Evolutionary conservation across 2,113 vertebrate genomes (phyloP).

Genomic region (Mustelus asterias): DNA sequence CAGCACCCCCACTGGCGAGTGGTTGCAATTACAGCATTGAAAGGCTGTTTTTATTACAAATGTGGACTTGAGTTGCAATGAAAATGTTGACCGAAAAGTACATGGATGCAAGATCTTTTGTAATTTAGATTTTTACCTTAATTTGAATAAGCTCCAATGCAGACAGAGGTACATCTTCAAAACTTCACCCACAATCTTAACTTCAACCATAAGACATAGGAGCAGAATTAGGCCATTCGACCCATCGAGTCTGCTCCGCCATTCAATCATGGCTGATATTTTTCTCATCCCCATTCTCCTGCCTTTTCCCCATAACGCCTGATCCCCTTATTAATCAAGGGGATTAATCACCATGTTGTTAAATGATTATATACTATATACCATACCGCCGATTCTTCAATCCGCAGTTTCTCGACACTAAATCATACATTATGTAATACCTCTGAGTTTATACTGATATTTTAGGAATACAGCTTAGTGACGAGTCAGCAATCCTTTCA

Average conservation of each 20-base stretch:
- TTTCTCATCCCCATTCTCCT: too few species aligned
- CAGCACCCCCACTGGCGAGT: background rate
- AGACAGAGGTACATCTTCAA: background rate
- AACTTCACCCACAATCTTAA: background rate
- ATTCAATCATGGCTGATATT: too few species aligned
- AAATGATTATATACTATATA: background rate
- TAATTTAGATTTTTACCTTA: background rate
- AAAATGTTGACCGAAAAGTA: background rate
- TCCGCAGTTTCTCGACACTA: background rate
- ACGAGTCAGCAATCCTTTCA: background rate
- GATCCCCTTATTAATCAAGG: too few species aligned
- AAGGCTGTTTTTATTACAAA: background rate
- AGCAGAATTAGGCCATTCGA: too few species aligned
- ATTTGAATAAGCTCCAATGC: background rate
- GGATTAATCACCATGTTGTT: background rate
- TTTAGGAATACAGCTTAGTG: background rate
- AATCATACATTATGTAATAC: background rate
- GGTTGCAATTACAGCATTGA: background rate
- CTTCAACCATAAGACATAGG: background rate
- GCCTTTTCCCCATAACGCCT: too few species aligned
- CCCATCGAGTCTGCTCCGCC: too few species aligned
- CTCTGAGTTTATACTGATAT: background rate
- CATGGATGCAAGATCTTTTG: background rate
- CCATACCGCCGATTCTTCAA: background rate
- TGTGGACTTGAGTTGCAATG: background rate